Percentiles rank a stretch among this genome's conserved stretches.
Evolutionary conservation across 2,888 invertebrate species (phyloP).

Genomic region (Colletes collaris): DNA sequence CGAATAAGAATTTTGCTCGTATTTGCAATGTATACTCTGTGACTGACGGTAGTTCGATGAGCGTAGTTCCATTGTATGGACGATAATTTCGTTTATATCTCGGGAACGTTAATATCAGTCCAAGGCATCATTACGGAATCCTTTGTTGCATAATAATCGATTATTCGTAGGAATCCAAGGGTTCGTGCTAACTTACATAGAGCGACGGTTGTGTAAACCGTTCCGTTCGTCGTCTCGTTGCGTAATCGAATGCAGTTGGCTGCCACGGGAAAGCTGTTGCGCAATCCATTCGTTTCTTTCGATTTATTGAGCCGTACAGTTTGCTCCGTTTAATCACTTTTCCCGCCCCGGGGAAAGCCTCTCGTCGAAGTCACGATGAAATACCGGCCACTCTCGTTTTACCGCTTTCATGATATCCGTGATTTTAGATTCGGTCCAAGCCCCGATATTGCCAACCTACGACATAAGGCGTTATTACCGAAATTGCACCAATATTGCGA

Average conservation of each 20-base stretch:
- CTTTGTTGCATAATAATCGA: no score
- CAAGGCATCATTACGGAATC: no score
- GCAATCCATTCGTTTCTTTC: conserved; percentile 8
- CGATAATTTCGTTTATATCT: no score
- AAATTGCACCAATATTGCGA: conserved; percentile 4
- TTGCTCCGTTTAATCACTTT: neutral
- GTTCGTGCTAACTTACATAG: no score
- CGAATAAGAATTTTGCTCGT: no score
- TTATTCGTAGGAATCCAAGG: no score
- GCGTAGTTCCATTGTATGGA: no score
- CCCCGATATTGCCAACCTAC: neutral
- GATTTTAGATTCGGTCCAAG: neutral
- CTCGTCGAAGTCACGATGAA: conserved; percentile 7
- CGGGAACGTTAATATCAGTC: no score
- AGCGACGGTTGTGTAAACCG: neutral
- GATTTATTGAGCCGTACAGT: neutral
- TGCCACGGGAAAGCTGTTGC: conserved; percentile 5
- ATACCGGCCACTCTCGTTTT: conserved; percentile 14
- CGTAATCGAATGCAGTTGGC: conserved; percentile 2
- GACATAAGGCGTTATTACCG: conserved; percentile 14
- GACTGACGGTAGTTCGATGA: no score
- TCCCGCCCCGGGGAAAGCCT: neutral
- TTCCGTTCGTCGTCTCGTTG: neutral
- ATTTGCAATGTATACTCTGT: no score
- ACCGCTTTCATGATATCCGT: conserved; percentile 1